These are phyloP conservation scores for Hirtodrosophila duncani DNA, from an alignment of 2,888 invertebrate genomes.

Conservation along the genomic window DNA sequence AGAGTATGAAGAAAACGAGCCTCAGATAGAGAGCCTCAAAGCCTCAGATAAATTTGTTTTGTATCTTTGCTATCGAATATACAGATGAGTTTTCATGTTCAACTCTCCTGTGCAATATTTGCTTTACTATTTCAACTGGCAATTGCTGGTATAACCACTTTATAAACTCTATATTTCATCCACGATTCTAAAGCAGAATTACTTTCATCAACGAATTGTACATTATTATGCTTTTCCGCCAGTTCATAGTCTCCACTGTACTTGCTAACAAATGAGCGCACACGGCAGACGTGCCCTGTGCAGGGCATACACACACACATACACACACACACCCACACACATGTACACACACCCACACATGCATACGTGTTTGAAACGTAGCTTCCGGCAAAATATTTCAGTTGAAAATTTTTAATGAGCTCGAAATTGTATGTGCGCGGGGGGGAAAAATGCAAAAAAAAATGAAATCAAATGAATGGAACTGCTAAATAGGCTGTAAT, in stretches of 20 bases:
- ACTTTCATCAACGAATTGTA: too few relatives aligned
- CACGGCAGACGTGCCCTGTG: slow-evolving; percentile 22
- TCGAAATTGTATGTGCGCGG: slow-evolving; percentile 51
- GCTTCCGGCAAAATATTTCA: slow-evolving; percentile 71
- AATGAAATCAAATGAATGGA: slow-evolving; percentile 24
- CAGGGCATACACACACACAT: slow-evolving; percentile 15
- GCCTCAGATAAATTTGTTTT: too few relatives aligned
- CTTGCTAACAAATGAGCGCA: slow-evolving; percentile 22
- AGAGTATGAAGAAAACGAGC: too few relatives aligned
- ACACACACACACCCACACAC: slow-evolving; percentile 9
- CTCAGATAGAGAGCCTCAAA: too few relatives aligned
- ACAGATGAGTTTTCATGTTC: too few relatives aligned
- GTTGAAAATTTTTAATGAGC: slow-evolving; percentile 73
- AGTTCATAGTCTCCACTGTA: too few relatives aligned
- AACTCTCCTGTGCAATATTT: too few relatives aligned
- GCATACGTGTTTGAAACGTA: slow-evolving; percentile 30
- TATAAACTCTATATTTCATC: too few relatives aligned
- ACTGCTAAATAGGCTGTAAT: background rate
- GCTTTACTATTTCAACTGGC: too few relatives aligned
- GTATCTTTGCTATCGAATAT: too few relatives aligned
- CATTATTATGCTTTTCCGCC: slow-evolving; percentile 20
- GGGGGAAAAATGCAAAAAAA: slow-evolving; percentile 22
- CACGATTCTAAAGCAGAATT: too few relatives aligned
- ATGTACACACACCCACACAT: slow-evolving; percentile 1
- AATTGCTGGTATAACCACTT: too few relatives aligned